Evolutionary conservation across 2,888 invertebrate genomes (phyloP), one percentile per base, ranked within the genome.

Genomic region (Myopa testacea): DNA sequence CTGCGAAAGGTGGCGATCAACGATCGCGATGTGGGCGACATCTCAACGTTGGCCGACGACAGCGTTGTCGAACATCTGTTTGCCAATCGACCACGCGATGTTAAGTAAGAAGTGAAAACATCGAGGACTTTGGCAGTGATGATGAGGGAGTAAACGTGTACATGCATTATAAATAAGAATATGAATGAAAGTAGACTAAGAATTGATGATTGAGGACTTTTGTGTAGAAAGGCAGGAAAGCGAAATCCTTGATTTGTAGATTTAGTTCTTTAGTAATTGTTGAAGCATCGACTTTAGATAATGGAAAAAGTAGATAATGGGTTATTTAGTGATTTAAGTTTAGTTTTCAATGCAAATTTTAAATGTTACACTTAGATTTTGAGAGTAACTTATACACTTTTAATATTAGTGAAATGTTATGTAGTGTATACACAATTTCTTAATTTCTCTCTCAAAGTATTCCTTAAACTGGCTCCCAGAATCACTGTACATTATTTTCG

Each of bases 31-130:
- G 93, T 99, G 62, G 99, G 99, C 4, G 99, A 99, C 90, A 94
- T 93, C 3, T 96, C 98, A 68, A 98, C 99, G 0, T 90, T 99
- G 82, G 98, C 98, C 45, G 99, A 99, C 86, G 95, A 96, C 83
- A 90, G 92, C n/a, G 94, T 98, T 79, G 94, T 98, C 37, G 95
- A 95, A 55, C 90, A 93, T 80, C 91, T 97, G 38, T 95, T 96
- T 87, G 91, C 93, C 78, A 93, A 93, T 84, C 92, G 94, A 86
- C 95, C 95, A n/a, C 82, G 86, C 65, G 88, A 89, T 81, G 84
- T 84, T 81, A 87, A 87, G 83, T 87, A 88, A 85, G 83, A 60
- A 34, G 45, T 75, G 37, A 65, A 65, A 8, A 12, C 3, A 65
- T 3, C 10, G 65, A 14, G 34, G 38, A 62, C 7, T 6, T 62